Percentiles rank a stretch among this genome's conserved stretches.
phyloP scores from a whole-genome alignment of 30 jellyfish, hydroid and myxozoan species.

The Aurelia sp. region DNA sequence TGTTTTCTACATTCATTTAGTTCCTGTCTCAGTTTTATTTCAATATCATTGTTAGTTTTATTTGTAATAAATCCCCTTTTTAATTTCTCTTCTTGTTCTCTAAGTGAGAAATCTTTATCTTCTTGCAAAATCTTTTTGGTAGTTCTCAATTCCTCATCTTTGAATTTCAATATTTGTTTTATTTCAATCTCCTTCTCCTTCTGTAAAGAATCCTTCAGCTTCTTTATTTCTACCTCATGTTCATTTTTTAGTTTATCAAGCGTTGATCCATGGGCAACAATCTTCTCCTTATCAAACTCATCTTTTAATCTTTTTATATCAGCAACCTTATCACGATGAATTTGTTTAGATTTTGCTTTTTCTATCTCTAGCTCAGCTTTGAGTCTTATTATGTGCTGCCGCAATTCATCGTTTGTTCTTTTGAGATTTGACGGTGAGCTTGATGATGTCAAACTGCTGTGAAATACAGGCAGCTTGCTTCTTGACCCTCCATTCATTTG shows the following conservation, averaged over 20 bases:
- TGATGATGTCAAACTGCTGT: constrained; percentile 34
- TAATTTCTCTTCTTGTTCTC: constrained; percentile 70
- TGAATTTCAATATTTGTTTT: constrained; percentile 79
- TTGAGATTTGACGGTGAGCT: constrained; percentile 59
- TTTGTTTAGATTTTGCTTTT: constrained; percentile 78
- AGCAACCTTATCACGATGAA: constrained; percentile 90
- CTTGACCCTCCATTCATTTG: constrained; percentile 60
- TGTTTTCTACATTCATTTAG: constrained; percentile 63
- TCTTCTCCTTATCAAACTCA: constrained; percentile 69
- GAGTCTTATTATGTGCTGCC: constrained; percentile 72
- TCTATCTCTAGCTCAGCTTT: constrained; percentile 85
- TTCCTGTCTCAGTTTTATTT: constrained; percentile 70
- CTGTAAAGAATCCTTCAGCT: constrained; percentile 72
- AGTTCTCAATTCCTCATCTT: constrained; percentile 92
- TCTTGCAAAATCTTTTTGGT: constrained; percentile 76
- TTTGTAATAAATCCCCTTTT: constrained; percentile 32
- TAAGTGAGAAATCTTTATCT: constrained; percentile 75
- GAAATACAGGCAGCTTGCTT: constrained; percentile 61
- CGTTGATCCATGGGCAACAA: constrained; percentile 37
- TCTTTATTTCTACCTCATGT: constrained; percentile 71
- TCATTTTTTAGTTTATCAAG: constrained; percentile 53
- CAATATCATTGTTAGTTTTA: constrained; percentile 50
- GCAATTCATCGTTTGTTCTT: constrained; percentile 84
- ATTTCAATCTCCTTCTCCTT: constrained; percentile 86
- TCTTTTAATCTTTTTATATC: constrained; percentile 82